These are phyloP conservation scores for Acromyrmex echinatior DNA, from an alignment of 1,140 invertebrate genomes.

Conservation along the genomic window DNA sequence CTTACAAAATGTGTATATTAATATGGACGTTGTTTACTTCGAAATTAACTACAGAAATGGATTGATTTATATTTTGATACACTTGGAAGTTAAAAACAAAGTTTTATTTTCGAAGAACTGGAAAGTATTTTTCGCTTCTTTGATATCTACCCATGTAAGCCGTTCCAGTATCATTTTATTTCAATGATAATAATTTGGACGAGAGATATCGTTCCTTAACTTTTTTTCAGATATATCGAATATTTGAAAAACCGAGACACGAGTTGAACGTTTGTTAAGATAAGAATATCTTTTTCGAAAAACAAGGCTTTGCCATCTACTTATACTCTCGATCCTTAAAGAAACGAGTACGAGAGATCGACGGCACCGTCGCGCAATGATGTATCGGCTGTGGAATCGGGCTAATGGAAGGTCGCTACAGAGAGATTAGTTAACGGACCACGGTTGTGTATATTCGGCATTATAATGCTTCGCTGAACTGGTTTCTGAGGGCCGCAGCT, in stretches of 20 bases:
- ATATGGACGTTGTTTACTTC: too few relatives aligned
- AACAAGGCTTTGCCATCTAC: background rate
- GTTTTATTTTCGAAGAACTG: too few relatives aligned
- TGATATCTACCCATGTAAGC: background rate
- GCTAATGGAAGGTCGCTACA: constrained; percentile 78
- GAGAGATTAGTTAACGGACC: constrained; percentile 80
- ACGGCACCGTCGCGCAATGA: constrained; percentile 61
- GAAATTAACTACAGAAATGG: too few relatives aligned
- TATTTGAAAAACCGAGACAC: background rate
- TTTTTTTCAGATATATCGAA: background rate
- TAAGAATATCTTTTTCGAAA: background rate
- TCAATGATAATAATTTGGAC: background rate
- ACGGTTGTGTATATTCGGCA: constrained; percentile 77
- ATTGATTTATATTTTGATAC: too few relatives aligned
- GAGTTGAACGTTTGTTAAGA: background rate
- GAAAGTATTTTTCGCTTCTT: too few relatives aligned
- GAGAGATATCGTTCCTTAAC: background rate
- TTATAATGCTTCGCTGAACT: constrained; percentile 80
- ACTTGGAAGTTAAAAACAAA: too few relatives aligned
- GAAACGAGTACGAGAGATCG: constrained; percentile 4
- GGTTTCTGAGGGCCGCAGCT: constrained; percentile 71
- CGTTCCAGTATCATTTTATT: background rate
- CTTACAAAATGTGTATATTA: too few relatives aligned
- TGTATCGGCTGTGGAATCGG: constrained; percentile 78
- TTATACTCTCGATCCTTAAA: background rate